These are phyloP conservation scores for Sebastes minor DNA, from an alignment of 2,797 vertebrate genomes.

Conservation along the genomic window DNA sequence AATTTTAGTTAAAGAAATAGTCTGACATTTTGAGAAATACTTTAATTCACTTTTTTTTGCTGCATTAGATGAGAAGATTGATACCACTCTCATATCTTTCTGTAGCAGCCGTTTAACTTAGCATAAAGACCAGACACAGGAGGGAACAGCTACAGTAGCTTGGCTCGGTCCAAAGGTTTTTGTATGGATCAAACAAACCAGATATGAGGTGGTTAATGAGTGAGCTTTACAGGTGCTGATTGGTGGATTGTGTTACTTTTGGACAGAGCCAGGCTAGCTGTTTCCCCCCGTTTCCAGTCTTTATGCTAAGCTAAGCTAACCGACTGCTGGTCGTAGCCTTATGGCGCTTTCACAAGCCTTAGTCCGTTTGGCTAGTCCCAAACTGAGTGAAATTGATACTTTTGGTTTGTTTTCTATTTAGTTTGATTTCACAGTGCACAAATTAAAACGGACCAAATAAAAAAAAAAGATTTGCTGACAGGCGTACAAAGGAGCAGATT, in stretches of 20 bases:
- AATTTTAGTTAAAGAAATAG: not conserved
- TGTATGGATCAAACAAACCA: not conserved
- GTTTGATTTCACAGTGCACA: too few species aligned
- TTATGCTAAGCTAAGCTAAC: not conserved
- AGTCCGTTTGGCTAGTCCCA: too few species aligned
- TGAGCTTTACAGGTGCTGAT: not conserved
- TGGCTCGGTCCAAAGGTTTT: not conserved
- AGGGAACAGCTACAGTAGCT: not conserved
- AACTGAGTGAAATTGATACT: too few species aligned
- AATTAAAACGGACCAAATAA: too few species aligned
- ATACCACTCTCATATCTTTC: not conserved
- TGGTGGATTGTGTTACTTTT: not conserved
- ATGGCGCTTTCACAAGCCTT: too few species aligned
- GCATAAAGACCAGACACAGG: not conserved
- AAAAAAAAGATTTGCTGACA: accelerated
- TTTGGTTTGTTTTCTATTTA: too few species aligned
- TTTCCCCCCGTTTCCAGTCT: not conserved
- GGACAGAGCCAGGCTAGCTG: not conserved
- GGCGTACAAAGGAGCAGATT: too few species aligned
- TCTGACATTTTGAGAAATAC: not conserved
- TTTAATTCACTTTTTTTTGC: not conserved
- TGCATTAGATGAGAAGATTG: not conserved
- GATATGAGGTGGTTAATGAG: not conserved
- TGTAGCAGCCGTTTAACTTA: not conserved
- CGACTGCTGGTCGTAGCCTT: not conserved